Base-by-base conservation (phyloP, 2,888 invertebrate species). In the Itoplectis maculator region DNA sequence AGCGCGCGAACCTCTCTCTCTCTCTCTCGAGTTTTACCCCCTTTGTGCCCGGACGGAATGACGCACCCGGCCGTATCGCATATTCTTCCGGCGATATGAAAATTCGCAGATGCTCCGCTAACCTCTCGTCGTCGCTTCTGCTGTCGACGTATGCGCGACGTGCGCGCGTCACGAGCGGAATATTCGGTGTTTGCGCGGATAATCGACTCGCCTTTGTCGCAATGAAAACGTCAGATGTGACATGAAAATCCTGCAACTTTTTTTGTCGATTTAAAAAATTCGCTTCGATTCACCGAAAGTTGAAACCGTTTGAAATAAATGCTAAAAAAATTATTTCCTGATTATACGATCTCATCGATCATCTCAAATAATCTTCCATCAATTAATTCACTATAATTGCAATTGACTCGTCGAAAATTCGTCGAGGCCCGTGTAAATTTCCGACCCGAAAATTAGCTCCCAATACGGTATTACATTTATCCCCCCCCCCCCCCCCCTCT, bases 1-100 rank as follows among this genome's bases (percentile, higher is more conserved):
- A 29, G 18, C 59, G 29, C 23, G 9, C 54, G 3, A n/a, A n/a
- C n/a, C n/a, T n/a, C n/a, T n/a, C n/a, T n/a, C n/a, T n/a, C n/a
- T n/a, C n/a, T n/a, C n/a, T n/a, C 42, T 54, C 54, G 54, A 61
- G 37, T 59, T 40, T 51, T 68, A 1, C 42, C 15, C 45, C 72
- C 72, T 72, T 20, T 15, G 59, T 45, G 11, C 29, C 45, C n/a
- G n/a, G n/a, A n/a, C n/a, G 42, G 45, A 45, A 59, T 56, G 42
- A 42, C 59, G 61, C 7, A 13, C 47, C 6, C 61, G n/a, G 61
- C 35, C 59, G 45, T 18, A 59, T 47, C 56, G 20, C 29, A 23
- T 47, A n/a, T 20, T 42, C 15, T 35, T 40, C 20, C n/a, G 15
- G 40, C 37, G 8, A 59, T 35, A 59, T 59, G 59, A 59, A 35